phyloP scores from a whole-genome alignment of 2,113 vertebrate species.

The Barbus barbus region DNA sequence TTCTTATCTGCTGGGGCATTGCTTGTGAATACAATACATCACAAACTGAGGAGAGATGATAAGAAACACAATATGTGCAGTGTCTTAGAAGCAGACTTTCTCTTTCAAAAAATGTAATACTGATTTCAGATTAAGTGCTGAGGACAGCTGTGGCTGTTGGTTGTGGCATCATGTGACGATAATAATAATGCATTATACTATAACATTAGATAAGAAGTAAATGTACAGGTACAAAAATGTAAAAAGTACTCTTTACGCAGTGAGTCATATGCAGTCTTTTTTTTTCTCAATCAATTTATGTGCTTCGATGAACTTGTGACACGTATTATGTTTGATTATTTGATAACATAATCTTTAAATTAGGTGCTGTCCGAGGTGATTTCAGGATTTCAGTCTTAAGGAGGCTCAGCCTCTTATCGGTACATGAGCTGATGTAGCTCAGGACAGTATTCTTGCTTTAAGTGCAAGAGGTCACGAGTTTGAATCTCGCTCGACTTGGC shows the following conservation, averaged over 20 bases:
- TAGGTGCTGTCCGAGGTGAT: background rate
- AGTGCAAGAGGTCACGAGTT: background rate
- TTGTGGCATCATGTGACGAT: background rate
- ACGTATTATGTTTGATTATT: background rate
- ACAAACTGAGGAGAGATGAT: background rate
- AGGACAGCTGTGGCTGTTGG: background rate
- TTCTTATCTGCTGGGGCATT: background rate
- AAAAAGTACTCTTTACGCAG: background rate
- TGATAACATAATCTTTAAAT: constrained; percentile 20
- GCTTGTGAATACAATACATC: background rate
- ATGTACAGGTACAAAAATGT: background rate
- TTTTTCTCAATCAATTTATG: background rate
- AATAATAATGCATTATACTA: background rate
- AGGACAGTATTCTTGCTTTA: background rate
- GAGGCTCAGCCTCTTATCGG: background rate
- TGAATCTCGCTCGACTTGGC: background rate
- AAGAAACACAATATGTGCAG: background rate
- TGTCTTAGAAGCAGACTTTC: background rate
- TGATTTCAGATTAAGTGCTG: background rate
- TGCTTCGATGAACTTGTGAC: background rate
- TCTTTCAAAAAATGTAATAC: background rate
- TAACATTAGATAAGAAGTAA: no score
- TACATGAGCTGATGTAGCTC: background rate
- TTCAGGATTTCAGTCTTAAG: background rate
- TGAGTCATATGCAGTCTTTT: background rate